Evolutionary conservation across 2,797 vertebrate species (phyloP).

Genomic region (Eospalax fontanierii): DNA sequence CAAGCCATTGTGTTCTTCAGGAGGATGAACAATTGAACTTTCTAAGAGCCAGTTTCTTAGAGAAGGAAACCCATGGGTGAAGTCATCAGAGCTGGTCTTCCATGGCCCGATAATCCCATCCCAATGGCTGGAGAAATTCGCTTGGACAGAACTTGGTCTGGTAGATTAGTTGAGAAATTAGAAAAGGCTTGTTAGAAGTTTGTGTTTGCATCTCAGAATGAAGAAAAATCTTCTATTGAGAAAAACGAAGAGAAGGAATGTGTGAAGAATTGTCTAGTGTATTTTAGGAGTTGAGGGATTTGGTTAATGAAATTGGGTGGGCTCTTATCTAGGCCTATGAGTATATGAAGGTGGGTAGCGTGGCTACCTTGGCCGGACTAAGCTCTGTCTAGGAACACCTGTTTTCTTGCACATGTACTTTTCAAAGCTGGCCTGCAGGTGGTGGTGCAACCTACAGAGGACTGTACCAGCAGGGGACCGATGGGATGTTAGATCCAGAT

Average conservation of each 20-base stretch:
- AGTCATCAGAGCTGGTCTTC: not conserved
- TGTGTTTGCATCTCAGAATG: slow-evolving; percentile 17
- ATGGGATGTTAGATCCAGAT: slow-evolving; percentile 14
- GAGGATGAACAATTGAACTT: not conserved
- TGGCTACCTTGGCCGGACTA: not conserved
- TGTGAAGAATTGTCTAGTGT: slow-evolving; percentile 34
- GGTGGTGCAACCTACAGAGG: slow-evolving; percentile 76
- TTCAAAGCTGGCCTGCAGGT: slow-evolving; percentile 79
- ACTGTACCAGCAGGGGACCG: not conserved
- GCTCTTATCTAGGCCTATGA: slow-evolving; percentile 16
- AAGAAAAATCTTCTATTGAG: slow-evolving; percentile 24
- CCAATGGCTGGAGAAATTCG: not conserved
- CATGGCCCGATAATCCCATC: not conserved
- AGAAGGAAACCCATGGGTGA: not conserved
- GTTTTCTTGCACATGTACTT: slow-evolving; percentile 66
- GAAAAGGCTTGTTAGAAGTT: not conserved
- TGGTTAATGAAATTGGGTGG: not conserved
- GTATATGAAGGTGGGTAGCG: not conserved
- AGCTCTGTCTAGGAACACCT: not conserved
- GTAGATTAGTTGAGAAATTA: not conserved
- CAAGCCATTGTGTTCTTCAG: not conserved
- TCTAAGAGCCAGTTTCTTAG: slow-evolving; percentile 48
- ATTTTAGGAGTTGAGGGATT: slow-evolving; percentile 32
- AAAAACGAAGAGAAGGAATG: slow-evolving; percentile 43
- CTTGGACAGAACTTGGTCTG: not conserved